Percentiles rank a stretch among this genome's conserved stretches.
phyloP scores from a whole-genome alignment of 2,888 invertebrate species.

The Trichogramma dendrolimi region DNA sequence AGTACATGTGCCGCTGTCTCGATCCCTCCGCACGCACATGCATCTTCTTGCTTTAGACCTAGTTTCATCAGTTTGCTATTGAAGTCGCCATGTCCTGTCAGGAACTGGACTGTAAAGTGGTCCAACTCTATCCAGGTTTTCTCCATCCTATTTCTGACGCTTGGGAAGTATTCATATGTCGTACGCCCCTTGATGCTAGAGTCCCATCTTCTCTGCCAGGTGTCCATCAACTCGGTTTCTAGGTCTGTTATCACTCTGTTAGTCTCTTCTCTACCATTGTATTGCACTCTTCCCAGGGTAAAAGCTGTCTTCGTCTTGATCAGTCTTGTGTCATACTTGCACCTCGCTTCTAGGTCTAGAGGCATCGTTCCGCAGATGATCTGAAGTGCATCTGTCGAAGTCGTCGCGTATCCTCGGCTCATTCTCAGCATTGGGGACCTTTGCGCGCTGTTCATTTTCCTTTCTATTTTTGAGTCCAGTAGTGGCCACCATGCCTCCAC shows the following conservation, averaged over 20 bases:
- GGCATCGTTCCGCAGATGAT: too few relatives aligned
- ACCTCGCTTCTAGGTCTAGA: too few relatives aligned
- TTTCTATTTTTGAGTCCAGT: too few relatives aligned
- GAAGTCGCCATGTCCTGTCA: background rate
- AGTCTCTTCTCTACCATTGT: too few relatives aligned
- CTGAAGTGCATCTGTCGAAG: background rate
- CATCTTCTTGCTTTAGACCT: background rate
- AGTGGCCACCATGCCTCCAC: too few relatives aligned
- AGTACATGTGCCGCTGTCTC: background rate
- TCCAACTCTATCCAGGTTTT: conserved; percentile 1
- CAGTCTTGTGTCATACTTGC: too few relatives aligned
- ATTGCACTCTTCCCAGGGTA: too few relatives aligned
- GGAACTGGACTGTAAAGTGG: background rate
- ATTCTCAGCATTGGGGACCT: background rate
- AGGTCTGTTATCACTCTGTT: fast-evolving
- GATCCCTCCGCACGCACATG: background rate
- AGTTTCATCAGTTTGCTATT: background rate
- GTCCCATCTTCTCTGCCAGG: conserved; percentile 16
- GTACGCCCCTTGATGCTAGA: conserved; percentile 1
- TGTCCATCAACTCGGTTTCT: too few relatives aligned
- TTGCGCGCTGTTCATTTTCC: background rate
- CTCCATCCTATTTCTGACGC: background rate
- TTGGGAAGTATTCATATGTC: conserved; percentile 14
- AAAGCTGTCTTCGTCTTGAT: too few relatives aligned
- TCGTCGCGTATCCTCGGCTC: background rate